Evolutionary conservation across 2,888 invertebrate species (phyloP).

Genomic region (Podotricha telesiphe): DNA sequence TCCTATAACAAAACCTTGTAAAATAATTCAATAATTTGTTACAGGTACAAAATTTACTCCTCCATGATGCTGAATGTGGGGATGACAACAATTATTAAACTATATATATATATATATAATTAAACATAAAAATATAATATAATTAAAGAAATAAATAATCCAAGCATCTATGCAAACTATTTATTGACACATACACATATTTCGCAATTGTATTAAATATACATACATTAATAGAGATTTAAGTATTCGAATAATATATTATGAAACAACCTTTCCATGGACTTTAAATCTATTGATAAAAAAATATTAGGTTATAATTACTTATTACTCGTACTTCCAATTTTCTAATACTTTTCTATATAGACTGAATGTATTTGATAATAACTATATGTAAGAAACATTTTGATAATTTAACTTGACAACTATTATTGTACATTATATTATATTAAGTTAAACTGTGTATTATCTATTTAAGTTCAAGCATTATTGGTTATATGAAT

Average conservation of each 20-base stretch:
- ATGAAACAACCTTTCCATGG: conserved; percentile 3
- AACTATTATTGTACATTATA: too few species aligned
- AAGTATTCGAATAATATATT: not conserved
- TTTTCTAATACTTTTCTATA: conserved; percentile 6
- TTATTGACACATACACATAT: conserved; percentile 13
- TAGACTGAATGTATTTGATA: conserved; percentile 4
- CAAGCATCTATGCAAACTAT: conserved; percentile 1
- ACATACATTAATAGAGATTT: not conserved
- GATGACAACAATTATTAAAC: conserved; percentile 36
- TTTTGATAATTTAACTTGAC: not conserved
- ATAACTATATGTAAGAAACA: not conserved
- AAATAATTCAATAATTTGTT: conserved; percentile 26
- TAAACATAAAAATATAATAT: not conserved
- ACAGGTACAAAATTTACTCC: conserved; percentile 43
- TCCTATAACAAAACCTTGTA: not conserved
- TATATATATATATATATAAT: not conserved
- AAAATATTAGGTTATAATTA: not conserved
- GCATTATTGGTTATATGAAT: not conserved
- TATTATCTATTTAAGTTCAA: not conserved
- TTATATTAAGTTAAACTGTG: not conserved
- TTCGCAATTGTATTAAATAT: not conserved
- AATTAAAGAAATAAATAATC: conserved; percentile 2
- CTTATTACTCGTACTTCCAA: not conserved
- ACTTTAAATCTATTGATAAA: conserved; percentile 1
- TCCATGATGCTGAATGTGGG: conserved; percentile 29